These are phyloP conservation scores for Synanthedon andrenaeformis DNA, from an alignment of 2,888 invertebrate genomes.

Conservation along the genomic window DNA sequence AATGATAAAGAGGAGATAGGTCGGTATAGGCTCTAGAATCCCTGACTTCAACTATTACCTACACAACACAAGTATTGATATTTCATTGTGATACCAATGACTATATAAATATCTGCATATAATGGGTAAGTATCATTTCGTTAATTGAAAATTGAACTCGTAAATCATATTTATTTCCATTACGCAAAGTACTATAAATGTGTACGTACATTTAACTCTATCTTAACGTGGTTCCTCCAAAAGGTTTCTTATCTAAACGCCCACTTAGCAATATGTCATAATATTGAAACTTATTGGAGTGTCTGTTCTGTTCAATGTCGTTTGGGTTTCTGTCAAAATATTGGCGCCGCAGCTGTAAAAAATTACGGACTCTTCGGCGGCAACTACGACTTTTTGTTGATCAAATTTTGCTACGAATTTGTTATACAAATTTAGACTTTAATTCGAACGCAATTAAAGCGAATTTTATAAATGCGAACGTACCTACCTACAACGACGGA, in stretches of 20 bases:
- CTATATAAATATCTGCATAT: no score
- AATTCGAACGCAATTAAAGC: no score
- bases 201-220: neutral
- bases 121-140: no score
- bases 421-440: neutral
- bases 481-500: no score
- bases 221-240: slow-evolving; percentile 15
- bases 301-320: slow-evolving; percentile 50
- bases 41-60: no score
- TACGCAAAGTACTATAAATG: slow-evolving; percentile 3
- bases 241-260: slow-evolving; percentile 43
- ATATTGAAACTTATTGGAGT: slow-evolving; percentile 28
- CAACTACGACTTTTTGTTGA: no score
- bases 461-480: no score
- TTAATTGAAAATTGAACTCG: neutral
- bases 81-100: no score
- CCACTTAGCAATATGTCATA: slow-evolving; percentile 57
- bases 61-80: no score
- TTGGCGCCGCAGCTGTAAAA: slow-evolving; percentile 33
- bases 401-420: neutral
- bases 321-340: slow-evolving; percentile 41
- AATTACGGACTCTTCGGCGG: neutral
- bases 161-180: slow-evolving; percentile 18
- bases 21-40: no score
- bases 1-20: no score